Evolutionary conservation across 2,888 invertebrate genomes (phyloP).

Genomic region (Auanema freiburgensis): DNA sequence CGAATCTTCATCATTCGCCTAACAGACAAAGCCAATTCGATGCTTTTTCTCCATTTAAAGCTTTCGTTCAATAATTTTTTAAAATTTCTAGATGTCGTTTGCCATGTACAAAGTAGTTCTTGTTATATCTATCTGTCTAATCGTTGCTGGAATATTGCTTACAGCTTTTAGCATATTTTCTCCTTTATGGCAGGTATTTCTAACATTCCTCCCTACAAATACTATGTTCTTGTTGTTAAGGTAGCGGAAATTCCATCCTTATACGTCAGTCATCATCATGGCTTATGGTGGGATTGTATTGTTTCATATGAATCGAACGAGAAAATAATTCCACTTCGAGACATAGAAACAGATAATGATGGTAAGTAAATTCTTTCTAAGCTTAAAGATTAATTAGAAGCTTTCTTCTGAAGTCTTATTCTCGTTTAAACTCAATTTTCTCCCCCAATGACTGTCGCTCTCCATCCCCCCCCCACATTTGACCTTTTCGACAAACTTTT

Average conservation of each 20-base stretch:
- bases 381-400: not conserved
- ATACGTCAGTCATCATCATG: constrained; percentile 43
- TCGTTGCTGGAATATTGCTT: constrained; percentile 39
- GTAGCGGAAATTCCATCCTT: constrained; percentile 36
- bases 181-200: constrained; percentile 45
- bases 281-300: constrained; percentile 50
- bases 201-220: not conserved
- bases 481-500: not conserved
- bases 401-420: not conserved
- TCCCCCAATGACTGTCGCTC: not conserved
- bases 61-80: no score
- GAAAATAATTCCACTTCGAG: constrained; percentile 37
- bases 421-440: not conserved
- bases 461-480: not conserved
- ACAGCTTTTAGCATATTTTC: constrained; percentile 43
- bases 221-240: constrained; percentile 15
- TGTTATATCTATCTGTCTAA: constrained; percentile 38
- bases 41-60: no score
- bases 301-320: constrained; percentile 35
- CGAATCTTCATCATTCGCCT: no score
- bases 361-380: constrained; percentile 14
- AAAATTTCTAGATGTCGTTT: constrained; percentile 20
- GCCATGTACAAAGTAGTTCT: constrained; percentile 42
- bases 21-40: no score
- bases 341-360: constrained; percentile 25